Percentiles rank a stretch among this genome's conserved stretches.
These are phyloP conservation scores for Mythimna impura DNA, from an alignment of 2,888 invertebrate genomes.

Conservation along the genomic window DNA sequence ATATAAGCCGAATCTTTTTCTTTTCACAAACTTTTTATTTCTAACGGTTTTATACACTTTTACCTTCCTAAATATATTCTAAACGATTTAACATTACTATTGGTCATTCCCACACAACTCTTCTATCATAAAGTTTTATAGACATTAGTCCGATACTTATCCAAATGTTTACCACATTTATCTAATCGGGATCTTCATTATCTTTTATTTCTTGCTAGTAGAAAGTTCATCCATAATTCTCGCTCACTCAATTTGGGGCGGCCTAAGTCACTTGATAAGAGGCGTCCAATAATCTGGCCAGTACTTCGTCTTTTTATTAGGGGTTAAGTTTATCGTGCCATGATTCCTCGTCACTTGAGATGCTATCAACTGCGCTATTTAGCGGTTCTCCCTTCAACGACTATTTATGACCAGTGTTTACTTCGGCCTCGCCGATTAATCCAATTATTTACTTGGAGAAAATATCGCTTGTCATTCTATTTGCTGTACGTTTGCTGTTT, in stretches of 20 bases:
- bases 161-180: conserved; percentile 81
- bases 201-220: conserved; percentile 83
- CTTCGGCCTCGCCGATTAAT: conserved; percentile 71
- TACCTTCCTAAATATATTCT: background rate
- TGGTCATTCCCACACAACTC: conserved; percentile 13
- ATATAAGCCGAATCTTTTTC: background rate
- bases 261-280: conserved; percentile 84
- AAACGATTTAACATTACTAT: conserved; percentile 8
- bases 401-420: conserved; percentile 75
- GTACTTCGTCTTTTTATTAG: conserved; percentile 84
- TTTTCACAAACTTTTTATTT: background rate
- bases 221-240: conserved; percentile 88
- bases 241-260: conserved; percentile 86
- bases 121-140: conserved; percentile 45
- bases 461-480: conserved; percentile 47
- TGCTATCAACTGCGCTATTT: conserved; percentile 80
- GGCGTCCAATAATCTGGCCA: conserved; percentile 84
- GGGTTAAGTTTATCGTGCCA: conserved; percentile 82
- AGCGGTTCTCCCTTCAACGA: conserved; percentile 73
- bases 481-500: conserved; percentile 25
- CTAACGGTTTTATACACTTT: background rate
- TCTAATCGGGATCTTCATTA: conserved; percentile 87
- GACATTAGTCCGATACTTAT: conserved; percentile 61
- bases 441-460: conserved; percentile 59
- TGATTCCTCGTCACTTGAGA: conserved; percentile 81